A percentile compares a stretch with the other conserved stretches of the same genome.
Conservation (phyloP, 2,888 invertebrate species). For the Cepaea hortensis region DNA sequence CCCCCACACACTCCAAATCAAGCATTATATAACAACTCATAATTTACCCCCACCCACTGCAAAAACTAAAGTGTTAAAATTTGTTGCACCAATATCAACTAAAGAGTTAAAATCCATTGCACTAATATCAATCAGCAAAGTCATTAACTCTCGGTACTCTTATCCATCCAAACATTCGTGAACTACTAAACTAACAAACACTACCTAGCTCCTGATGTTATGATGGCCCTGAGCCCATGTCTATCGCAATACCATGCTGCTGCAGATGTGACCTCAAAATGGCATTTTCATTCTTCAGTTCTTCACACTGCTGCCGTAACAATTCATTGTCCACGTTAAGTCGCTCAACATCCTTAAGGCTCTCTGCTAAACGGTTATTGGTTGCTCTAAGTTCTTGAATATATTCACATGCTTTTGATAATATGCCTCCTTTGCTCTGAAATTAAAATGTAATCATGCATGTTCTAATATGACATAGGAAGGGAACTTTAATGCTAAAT, state of each 20-base stretch:
- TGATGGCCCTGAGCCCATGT: slow-evolving; percentile 34
- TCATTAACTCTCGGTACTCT: too few species aligned
- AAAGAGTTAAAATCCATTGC: not conserved
- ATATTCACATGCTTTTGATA: slow-evolving; percentile 96
- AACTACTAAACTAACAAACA: not conserved
- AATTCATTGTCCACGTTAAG: slow-evolving; percentile 84
- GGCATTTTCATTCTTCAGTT: slow-evolving; percentile 86
- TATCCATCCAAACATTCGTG: not conserved
- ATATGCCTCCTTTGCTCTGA: slow-evolving; percentile 94
- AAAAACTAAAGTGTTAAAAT: too few species aligned
- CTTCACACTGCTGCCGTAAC: slow-evolving; percentile 84
- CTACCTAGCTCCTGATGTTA: not conserved
- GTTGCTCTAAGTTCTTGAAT: slow-evolving; percentile 89
- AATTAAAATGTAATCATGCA: slow-evolving; percentile 46
- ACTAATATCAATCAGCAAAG: not conserved
- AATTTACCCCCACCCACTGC: not conserved
- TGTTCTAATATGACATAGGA: not conserved
- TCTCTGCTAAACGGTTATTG: slow-evolving; percentile 84
- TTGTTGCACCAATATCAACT: not conserved
- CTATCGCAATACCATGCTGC: slow-evolving; percentile 81
- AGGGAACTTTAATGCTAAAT: not conserved
- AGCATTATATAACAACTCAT: too few species aligned
- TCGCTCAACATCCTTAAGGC: slow-evolving; percentile 84
- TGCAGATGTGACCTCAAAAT: slow-evolving; percentile 82
- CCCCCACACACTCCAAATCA: too few species aligned